Base-by-base conservation (phyloP, 1,140 invertebrate species). In the Hermatobates lingyangjiaoensis region DNA sequence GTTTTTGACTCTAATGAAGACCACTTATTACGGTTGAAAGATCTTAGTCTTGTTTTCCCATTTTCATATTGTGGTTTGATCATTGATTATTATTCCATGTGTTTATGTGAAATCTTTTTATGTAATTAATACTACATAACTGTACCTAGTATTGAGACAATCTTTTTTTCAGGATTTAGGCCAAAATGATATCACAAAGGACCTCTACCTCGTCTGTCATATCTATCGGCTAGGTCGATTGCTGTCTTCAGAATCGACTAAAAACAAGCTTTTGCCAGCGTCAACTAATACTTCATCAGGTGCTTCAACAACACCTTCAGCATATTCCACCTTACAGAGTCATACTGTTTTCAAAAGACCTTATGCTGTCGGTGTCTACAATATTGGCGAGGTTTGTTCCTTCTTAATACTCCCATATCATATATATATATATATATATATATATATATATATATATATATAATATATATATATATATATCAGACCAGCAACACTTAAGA, bases 221-320 rank as follows among this genome's bases (percentile, higher is more conserved):
- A 83, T 93, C 20, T 82, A 91, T 66, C 74, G 89, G 45, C 80
- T 89, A 48, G 89, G 89, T 26, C 27, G 80, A 56, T 92, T 92
- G 76, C 68, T 89, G 2, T 82, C 83, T 50, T 84, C 84, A 0
- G 84, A 87, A 53, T 79, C 74, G 51, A 63, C 75, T 52, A 74
- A 77, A 62, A 82, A 84, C 65, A 76, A 77, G n/a, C 74, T 64
- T 55, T 28, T 56, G 12, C 60, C 69, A 3, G 38, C 50, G 2
- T 27, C 48, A 2, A 52, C 45, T n/a, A n/a, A n/a, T n/a, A 39
- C 30, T 39, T 14, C n/a, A 14, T 42, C 39, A 10, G 39, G 39
- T 20, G 21, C 39, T 42, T 18, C 21, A 18, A 27, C 40, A n/a
- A 28, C 51, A 24, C 28, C 27, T n/a, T 18, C 39, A 42, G 7